Conservation (phyloP, 2,113 vertebrate species). For the Embiotoca jacksoni region DNA sequence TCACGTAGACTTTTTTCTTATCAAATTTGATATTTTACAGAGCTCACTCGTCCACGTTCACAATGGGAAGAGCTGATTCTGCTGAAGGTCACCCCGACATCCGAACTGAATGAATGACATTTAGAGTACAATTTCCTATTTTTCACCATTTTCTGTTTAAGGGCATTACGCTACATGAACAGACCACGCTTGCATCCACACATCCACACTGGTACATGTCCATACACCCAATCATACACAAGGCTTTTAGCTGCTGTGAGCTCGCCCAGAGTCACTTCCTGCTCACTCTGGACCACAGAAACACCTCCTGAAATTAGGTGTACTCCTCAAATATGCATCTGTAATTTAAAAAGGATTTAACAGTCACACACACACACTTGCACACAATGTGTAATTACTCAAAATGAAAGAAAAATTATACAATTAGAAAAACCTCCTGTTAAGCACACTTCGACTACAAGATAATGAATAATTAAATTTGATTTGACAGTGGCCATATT, state of each 20-base stretch:
- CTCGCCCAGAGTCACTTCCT: constrained; percentile 30
- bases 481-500: not conserved
- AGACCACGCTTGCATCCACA: not conserved
- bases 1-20: constrained; percentile 75
- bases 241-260: constrained; percentile 49
- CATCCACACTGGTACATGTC: not conserved
- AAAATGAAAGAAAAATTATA: not conserved
- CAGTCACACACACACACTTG: not conserved
- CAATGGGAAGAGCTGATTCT: constrained; percentile 81
- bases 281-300: constrained; percentile 35
- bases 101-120: constrained; percentile 87
- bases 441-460: too few relatives aligned
- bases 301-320: not conserved
- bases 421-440: not conserved
- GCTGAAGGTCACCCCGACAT: constrained; percentile 86
- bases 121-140: constrained; percentile 84
- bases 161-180: constrained; percentile 57
- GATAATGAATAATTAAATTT: not conserved
- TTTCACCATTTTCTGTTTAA: constrained; percentile 81
- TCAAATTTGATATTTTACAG: constrained; percentile 84
- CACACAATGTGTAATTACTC: not conserved
- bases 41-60: constrained; percentile 74
- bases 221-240: constrained; percentile 6
- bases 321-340: not conserved
- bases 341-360: not conserved